Evolutionary conservation across 2,888 invertebrate species (phyloP).

Genomic region (Epinotia brunnichana): DNA sequence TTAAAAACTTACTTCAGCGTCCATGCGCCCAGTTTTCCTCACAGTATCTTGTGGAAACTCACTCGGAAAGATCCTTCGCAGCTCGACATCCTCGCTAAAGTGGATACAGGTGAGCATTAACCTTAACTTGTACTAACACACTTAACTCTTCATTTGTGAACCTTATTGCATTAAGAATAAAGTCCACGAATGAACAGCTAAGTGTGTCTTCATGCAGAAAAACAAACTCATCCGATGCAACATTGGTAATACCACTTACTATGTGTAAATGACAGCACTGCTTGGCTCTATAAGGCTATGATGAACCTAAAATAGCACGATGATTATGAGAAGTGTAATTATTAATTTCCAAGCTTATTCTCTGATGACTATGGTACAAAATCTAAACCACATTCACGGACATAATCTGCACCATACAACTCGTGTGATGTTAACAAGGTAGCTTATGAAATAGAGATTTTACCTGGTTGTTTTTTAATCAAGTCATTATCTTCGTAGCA

Average conservation of each 20-base stretch:
- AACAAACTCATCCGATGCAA: constrained; percentile 27
- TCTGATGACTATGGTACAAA: not conserved
- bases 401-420: not conserved
- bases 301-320: constrained; percentile 56
- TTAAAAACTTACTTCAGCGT: constrained; percentile 65
- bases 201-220: constrained; percentile 4
- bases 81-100: constrained; percentile 74
- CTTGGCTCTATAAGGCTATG: constrained; percentile 52
- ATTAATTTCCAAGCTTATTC: constrained; percentile 1
- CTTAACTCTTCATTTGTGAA: not conserved
- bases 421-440: constrained; percentile 15
- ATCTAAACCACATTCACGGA: not conserved
- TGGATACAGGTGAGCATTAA: constrained; percentile 39
- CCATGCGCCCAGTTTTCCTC: constrained; percentile 65
- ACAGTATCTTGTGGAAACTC: constrained; percentile 76
- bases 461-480: constrained; percentile 12
- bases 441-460: constrained; percentile 16
- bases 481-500: constrained; percentile 8
- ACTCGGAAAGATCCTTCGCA: constrained; percentile 72
- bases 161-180: not conserved
- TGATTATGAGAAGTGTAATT: constrained; percentile 17
- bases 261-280: constrained; percentile 69
- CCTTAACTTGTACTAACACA: constrained; percentile 21
- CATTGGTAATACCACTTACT: constrained; percentile 62
- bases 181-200: not conserved